These are phyloP conservation scores for Acipenser ruthenus DNA, from an alignment of 2,797 vertebrate genomes.

Conservation along the genomic window DNA sequence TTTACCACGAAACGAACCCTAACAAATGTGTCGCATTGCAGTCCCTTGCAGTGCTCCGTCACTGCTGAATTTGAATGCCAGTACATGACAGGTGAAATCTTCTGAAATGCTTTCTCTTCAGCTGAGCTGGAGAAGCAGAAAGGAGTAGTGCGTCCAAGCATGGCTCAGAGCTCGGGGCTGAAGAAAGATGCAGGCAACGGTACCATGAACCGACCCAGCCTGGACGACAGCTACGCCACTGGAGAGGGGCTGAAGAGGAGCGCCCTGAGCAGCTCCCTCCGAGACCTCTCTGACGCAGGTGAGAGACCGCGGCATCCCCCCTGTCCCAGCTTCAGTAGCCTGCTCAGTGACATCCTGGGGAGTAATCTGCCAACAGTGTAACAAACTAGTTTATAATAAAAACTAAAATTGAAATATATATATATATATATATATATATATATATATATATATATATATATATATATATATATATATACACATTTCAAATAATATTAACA, in stretches of 20 bases:
- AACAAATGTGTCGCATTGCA: not conserved
- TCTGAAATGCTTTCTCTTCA: constrained; percentile 35
- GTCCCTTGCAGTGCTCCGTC: too few species aligned
- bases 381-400: too few species aligned
- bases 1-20: not conserved
- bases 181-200: constrained; percentile 88
- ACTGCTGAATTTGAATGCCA: not conserved
- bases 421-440: too few species aligned
- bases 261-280: constrained; percentile 88
- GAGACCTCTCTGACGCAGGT: constrained; percentile 95
- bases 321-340: too few species aligned
- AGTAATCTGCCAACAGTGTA: too few species aligned
- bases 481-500: too few species aligned
- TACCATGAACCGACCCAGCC: constrained; percentile 73
- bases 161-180: constrained; percentile 79
- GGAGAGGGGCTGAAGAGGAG: constrained; percentile 88
- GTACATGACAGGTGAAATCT: not conserved
- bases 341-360: too few species aligned
- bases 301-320: constrained; percentile 28
- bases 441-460: too few species aligned
- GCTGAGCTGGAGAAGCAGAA: constrained; percentile 96
- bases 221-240: constrained; percentile 86
- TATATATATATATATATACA: too few species aligned
- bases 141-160: constrained; percentile 79
- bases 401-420: too few species aligned